phyloP scores from a whole-genome alignment of 2,797 vertebrate genomes.

The Botia almorhae region DNA sequence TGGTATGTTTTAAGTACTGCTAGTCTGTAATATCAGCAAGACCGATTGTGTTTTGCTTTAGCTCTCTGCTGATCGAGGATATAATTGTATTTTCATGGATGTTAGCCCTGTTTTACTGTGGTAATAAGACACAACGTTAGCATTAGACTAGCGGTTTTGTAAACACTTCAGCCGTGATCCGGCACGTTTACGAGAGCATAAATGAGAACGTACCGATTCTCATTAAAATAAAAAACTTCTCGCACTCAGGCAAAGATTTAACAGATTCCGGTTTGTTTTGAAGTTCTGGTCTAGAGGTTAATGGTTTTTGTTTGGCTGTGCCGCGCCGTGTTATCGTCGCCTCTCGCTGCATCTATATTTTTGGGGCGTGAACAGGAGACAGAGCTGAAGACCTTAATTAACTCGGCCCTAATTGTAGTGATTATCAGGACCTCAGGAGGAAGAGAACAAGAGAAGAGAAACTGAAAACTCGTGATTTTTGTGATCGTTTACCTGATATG shows the following conservation, averaged over 20 bases:
- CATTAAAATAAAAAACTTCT: constrained; percentile 16
- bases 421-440: constrained; percentile 33
- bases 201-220: constrained; percentile 12
- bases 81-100: neutral
- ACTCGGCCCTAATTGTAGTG: constrained; percentile 33
- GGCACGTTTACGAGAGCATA: neutral
- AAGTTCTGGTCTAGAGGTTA: constrained; percentile 40
- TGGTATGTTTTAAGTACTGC: neutral
- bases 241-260: neutral
- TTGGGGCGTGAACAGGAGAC: constrained; percentile 39
- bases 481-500: constrained; percentile 17
- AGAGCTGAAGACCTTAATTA: constrained; percentile 50
- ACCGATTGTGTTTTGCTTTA: neutral
- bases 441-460: constrained; percentile 17
- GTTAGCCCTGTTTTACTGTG: neutral
- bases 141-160: constrained; percentile 6
- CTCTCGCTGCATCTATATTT: constrained; percentile 16
- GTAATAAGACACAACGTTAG: neutral
- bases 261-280: constrained; percentile 21
- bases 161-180: neutral
- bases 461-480: constrained; percentile 11
- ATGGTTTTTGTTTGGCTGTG: constrained; percentile 27
- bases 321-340: constrained; percentile 11
- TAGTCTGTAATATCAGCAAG: neutral
- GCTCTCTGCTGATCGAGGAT: neutral